Base-by-base conservation (phyloP, 2,888 invertebrate species). In the Aplocera efformata region DNA sequence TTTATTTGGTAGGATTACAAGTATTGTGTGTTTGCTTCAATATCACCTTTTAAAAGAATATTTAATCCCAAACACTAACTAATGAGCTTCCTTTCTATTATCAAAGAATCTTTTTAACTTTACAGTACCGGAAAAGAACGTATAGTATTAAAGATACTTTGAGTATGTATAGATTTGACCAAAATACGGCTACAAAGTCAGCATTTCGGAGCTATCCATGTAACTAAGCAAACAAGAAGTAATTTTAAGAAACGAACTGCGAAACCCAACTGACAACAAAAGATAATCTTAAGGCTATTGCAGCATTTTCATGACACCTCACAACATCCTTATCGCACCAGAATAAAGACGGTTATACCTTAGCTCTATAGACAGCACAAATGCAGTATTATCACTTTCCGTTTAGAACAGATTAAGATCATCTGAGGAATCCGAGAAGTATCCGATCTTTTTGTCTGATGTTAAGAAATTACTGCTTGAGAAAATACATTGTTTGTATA, bases 361-460 rank as follows among this genome's bases (percentile, higher is more conserved):
- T 17, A 17, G 5, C 13, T 5, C 13, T 2, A 5, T 17, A 2
- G 5, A 17, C 13, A 17, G 5, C 2, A 17, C 13, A 17, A 17
- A 5, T 2, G 13, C 13, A 17, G 13, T 17, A 17, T 17, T 17
- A 62, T 56, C 53, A 41, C 48, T 55, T 56, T 50, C 53, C 52
- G 48, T 50, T 65, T 68, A 66, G 62, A 58, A 59, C 53, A 67
- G 73, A 74, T 76, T 71, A 72, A 43, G 52, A 42, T 53, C 39
- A 45, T 43, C 33, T 53, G 36, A 42, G 51, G 52, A 48, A 62
- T 46, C 54, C 48, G 61, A 68, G 69, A 71, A 58, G 60, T 63
- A 57, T 60, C 48, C 28, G 33, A 34, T 42, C 58, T 62, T 72
- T 68, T 63, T 61, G 50, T 42, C 13, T 29, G 21, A 28, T 30